These are phyloP conservation scores for Branchellion lobata DNA, from an alignment of 2,888 invertebrate species.

Conservation along the genomic window DNA sequence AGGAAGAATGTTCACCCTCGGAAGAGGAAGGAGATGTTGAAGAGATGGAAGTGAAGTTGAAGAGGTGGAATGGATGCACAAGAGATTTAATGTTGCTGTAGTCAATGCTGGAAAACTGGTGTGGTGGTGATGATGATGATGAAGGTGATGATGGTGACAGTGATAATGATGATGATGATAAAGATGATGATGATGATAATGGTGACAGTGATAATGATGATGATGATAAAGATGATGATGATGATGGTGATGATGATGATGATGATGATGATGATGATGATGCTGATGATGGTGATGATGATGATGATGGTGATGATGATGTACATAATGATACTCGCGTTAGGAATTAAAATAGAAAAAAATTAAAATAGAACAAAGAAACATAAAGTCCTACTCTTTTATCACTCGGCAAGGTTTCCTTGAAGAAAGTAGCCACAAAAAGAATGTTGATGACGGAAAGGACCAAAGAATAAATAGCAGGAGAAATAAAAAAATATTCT, in stretches of 20 bases:
- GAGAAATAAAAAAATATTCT: conserved; percentile 74
- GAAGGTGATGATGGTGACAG: no score
- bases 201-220: no score
- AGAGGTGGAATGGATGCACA: conserved; percentile 69
- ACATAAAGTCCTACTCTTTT: conserved; percentile 59
- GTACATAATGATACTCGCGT: background rate
- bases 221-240: no score
- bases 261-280: no score
- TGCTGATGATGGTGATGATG: background rate
- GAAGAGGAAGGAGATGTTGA: background rate
- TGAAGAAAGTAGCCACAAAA: conserved; percentile 73
- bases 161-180: no score
- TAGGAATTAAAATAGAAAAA: background rate
- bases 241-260: no score
- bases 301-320: background rate
- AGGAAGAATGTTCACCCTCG: background rate
- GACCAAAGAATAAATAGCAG: conserved; percentile 68
- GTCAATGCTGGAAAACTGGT: no score
- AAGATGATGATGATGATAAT: no score
- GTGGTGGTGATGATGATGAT: no score
- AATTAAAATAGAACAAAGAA: background rate
- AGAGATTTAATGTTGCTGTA: conserved; percentile 57
- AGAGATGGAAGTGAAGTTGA: conserved; percentile 71
- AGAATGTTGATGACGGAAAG: conserved; percentile 77
- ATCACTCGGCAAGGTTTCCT: conserved; percentile 80